Conservation (phyloP, 2,797 vertebrate species). For the Eremophila alpestris region DNA sequence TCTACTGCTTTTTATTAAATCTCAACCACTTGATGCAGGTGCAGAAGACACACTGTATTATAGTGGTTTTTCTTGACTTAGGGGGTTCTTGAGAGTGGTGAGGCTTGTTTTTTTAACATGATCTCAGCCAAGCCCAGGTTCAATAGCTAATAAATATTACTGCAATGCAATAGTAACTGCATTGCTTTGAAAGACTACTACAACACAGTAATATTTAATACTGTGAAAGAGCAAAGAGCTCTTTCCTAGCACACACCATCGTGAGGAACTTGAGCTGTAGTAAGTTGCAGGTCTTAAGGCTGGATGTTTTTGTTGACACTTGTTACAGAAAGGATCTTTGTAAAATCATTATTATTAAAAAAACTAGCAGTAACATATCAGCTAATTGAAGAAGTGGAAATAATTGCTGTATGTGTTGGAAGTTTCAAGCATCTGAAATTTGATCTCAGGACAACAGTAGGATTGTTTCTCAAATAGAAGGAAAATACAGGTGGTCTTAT, state of each 20-base stretch:
- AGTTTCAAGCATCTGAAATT: background rate
- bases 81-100: background rate
- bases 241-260: background rate
- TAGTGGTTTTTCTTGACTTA: background rate
- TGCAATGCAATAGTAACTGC: background rate
- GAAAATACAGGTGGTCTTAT: background rate
- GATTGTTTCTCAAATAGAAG: background rate
- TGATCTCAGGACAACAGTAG: background rate
- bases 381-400: background rate
- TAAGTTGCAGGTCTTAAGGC: background rate
- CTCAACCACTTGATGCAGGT: background rate
- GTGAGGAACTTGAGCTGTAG: background rate
- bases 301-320: background rate
- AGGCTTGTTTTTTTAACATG: background rate
- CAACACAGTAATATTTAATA: background rate
- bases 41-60: background rate
- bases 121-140: background rate
- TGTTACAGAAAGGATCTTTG: background rate
- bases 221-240: background rate
- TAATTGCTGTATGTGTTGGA: background rate
- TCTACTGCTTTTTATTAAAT: background rate
- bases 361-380: accelerated
- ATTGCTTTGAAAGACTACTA: background rate
- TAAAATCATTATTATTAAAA: background rate
- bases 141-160: background rate